phyloP scores from a whole-genome alignment of 2,888 invertebrate species.

The Caenorhabditis sp. region DNA sequence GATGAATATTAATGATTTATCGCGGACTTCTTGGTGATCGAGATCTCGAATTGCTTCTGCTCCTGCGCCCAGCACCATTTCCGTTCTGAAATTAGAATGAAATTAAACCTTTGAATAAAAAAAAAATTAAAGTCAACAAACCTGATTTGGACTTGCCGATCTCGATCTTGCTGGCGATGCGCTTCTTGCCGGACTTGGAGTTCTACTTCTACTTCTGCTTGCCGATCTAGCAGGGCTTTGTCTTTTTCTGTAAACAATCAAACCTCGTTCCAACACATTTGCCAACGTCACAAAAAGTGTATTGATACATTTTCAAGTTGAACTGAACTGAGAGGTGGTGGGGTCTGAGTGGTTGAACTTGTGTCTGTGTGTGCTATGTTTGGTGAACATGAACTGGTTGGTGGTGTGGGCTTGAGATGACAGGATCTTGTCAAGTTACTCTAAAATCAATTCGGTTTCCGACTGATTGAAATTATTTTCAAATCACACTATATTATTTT shows the following conservation, averaged over 20 bases:
- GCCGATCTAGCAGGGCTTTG: constrained; percentile 13
- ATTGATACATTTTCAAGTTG: background rate
- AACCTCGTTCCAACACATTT: constrained; percentile 3
- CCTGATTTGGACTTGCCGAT: background rate
- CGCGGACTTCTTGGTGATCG: constrained; percentile 19
- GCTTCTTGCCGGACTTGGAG: constrained; percentile 1
- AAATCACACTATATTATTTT: background rate
- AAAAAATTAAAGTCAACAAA: no score
- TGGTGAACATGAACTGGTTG: background rate
- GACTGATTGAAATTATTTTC: background rate
- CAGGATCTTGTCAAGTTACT: background rate
- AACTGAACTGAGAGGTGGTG: background rate
- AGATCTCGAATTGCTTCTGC: constrained; percentile 20
- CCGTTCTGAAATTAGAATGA: background rate
- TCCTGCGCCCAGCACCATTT: background rate
- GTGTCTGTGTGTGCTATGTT: background rate
- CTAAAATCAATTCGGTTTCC: background rate
- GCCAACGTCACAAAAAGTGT: background rate
- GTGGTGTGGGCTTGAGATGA: background rate
- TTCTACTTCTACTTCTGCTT: constrained; percentile 1
- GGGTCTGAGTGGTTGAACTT: background rate
- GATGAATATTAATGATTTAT: no score
- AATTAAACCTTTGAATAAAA: no score
- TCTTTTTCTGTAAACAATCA: constrained; percentile 7
- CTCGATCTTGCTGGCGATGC: background rate